Evolutionary conservation across 2,888 invertebrate genomes (phyloP), one percentile per base, ranked within the genome.

Genomic region (Eurytoma californica): DNA sequence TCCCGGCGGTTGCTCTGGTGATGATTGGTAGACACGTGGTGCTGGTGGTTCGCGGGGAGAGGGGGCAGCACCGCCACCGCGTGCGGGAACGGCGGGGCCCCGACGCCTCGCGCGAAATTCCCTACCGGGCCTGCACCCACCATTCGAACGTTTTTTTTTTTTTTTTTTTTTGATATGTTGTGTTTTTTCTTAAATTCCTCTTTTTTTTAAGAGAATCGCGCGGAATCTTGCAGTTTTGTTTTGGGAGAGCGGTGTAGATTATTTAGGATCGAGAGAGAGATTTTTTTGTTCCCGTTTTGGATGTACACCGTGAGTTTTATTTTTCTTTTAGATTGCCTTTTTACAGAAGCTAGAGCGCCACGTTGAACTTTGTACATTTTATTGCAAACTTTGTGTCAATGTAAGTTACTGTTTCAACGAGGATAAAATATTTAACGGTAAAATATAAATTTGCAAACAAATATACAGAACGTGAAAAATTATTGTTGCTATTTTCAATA

Each of bases 61-160:
- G 93, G 93, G 89, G 93, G 93, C 90, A 93, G 91, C 86, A 93
- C 93, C 90, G 92, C 92, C 90, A 93, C 93, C 90, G 92, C 92
- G 88, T 91, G 92, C 86, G 92, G 91, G 87, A 91, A 92, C 84
- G 90, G 91, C 85, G 91, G 91, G 81, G 84, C 86, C 82, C 89
- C 89, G 84, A 88, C 89, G 84, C 88, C 87, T 85, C 90, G 85
- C 86, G 87, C 83, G 86, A 88, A 85, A 63, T 72, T 75, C 28
- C 79, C 74, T 51, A 66, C 68, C 47, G 67, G n/a, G 24, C 53
- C 69, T 63, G 47, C 63, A 47, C 63, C 39, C 53, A n/a, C 39
- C 39, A 39, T 39, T 39, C 39, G 39, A 39, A 14, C 53, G 53
- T n/a, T 39, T 39, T 70, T 60, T 67, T 60, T 60, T n/a, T 66